Evolutionary conservation across 2,797 vertebrate species (phyloP), one percentile per base, ranked within the genome.

Genomic region (Psittacula derbiana): DNA sequence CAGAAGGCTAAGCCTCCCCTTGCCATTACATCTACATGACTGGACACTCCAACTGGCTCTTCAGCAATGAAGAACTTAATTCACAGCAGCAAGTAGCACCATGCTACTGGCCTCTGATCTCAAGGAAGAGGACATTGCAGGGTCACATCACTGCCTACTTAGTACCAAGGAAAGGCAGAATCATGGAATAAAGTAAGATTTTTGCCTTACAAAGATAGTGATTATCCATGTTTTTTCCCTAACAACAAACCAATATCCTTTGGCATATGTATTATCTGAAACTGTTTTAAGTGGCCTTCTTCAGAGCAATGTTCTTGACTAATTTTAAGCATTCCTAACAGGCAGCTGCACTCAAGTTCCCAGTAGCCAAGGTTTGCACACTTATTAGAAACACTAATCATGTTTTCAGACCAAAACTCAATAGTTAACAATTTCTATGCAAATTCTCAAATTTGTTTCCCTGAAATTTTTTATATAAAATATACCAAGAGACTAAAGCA

Each of bases 321-420:
- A 31, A 64, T 74, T 79, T 64, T 60, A 79, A 90, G 21, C 17
- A 52, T 65, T 90, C 47, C 41, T 65, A 30, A 73, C 4, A 20
- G 13, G 10, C 8, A 55, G 21, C 24, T 41, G 30, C 38, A 49
- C 52, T 38, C 31, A 85, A 61, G 41, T 38, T 25, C 44, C 24
- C 72, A 65, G 25, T 74, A 14, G 16, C 38, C 62, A 64, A 38
- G 12, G 9, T 67, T 14, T 74, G 36, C 53, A 43, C 31, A 23
- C 12, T 31, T 44, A 5, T 0, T 75, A 52, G 46, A 58, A 83
- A 71, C 0, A 0, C 4, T 43, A 1, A 16, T 52, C 53, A 25
- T 46, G 24, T 36, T 53, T 55, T 61, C 83, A 80, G 36, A 46
- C 20, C 18, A 33, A 86, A 88, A 46, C 1, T 6, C 18, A 10